Conservation (phyloP, 2,888 invertebrate genomes). For the Nymphalis polychloros region DNA sequence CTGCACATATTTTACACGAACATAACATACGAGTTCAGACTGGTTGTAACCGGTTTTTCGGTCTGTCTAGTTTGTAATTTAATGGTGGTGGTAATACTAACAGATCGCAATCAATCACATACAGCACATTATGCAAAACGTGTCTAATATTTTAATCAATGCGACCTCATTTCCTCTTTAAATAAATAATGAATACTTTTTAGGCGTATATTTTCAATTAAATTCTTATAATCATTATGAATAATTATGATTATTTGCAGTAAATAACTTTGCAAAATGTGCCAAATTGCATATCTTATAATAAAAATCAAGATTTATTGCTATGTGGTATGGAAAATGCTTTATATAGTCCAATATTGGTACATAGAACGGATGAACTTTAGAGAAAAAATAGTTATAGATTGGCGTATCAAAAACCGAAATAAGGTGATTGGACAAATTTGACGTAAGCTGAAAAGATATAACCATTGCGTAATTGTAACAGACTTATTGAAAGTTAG, state of each 20-base stretch:
- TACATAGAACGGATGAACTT: too few relatives aligned
- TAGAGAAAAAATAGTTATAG: too few relatives aligned
- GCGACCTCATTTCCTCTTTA: too few relatives aligned
- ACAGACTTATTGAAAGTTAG: too few relatives aligned
- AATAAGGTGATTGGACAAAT: too few relatives aligned
- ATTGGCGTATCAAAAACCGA: too few relatives aligned
- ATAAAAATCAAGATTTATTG: background rate
- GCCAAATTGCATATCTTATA: background rate
- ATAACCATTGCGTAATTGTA: too few relatives aligned
- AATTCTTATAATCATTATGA: background rate
- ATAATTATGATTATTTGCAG: background rate
- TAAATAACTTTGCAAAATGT: slow-evolving; percentile 5
- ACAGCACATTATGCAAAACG: slow-evolving; percentile 24
- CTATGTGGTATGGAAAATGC: background rate
- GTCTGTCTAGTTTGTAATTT: slow-evolving; percentile 9
- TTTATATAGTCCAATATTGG: background rate
- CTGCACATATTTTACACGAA: background rate
- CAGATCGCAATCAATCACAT: slow-evolving; percentile 16
- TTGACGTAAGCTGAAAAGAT: too few relatives aligned
- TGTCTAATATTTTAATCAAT: background rate
- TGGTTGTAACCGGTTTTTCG: slow-evolving; percentile 21
- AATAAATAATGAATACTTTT: too few relatives aligned
- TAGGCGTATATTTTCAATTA: too few relatives aligned
- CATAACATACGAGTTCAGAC: slow-evolving; percentile 5
- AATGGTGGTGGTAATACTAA: slow-evolving; percentile 22